Conservation (phyloP, 2,888 invertebrate genomes). For the Cataglyphis livida region DNA sequence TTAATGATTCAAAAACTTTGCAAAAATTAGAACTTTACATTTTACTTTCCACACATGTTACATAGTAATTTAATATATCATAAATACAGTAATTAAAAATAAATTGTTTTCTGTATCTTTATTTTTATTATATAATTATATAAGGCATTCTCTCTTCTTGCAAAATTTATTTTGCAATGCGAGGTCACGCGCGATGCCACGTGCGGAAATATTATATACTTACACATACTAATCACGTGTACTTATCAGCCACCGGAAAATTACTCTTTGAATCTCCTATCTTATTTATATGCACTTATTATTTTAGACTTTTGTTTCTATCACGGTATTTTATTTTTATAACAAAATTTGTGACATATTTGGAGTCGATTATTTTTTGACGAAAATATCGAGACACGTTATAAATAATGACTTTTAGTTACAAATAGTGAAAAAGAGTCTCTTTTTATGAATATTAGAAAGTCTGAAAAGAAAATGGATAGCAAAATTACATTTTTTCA, state of each 20-base stretch:
- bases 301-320: not conserved
- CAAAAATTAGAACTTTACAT: not conserved
- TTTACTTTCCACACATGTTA: not conserved
- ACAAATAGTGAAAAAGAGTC: not conserved
- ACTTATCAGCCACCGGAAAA: constrained; percentile 65
- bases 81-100: not conserved
- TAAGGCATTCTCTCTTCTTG: not conserved
- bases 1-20: not conserved
- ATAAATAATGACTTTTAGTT: not conserved
- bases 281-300: not conserved
- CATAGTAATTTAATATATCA: not conserved
- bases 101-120: too few relatives aligned
- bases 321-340: not conserved
- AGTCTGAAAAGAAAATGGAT: not conserved
- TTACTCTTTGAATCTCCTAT: constrained; percentile 44
- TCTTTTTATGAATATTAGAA: not conserved
- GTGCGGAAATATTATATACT: constrained; percentile 40
- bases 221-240: constrained; percentile 59
- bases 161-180: not conserved
- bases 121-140: not conserved
- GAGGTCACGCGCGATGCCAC: constrained; percentile 28
- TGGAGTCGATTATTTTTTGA: not conserved
- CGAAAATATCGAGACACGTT: not conserved
- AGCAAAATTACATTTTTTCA: not conserved
- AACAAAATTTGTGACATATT: not conserved